Base-by-base conservation (phyloP, 2,113 vertebrate genomes). In the Saimiri boliviensis region DNA sequence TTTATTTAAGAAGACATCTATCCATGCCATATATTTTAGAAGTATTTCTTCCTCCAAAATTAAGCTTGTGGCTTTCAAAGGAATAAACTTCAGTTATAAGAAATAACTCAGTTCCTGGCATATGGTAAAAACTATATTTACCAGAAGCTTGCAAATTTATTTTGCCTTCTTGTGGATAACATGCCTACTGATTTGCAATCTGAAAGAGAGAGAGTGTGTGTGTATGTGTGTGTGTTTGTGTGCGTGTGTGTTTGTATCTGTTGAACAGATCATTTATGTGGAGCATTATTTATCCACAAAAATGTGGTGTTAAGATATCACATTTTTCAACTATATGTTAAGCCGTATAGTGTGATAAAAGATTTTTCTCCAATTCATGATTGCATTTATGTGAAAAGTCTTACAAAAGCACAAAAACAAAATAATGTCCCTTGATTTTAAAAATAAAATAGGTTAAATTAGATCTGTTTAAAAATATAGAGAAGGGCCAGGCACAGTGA, bases 1-100 rank as follows among this genome's bases (percentile, higher is more conserved):
- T 89, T 96, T 68, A 63, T 76, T 88, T 89, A 86, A 86, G 45
- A 94, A 89, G 45, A 82, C 32, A 77, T 23, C 76, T 68, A 92
- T 68, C 47, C 74, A 63, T 66, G 49, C 17, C n/a, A 74, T 76
- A n/a, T 52, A 58, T 80, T 91, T 91, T 56, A 30, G 21, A 88
- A 49, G 3, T 74, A 85, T 81, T 88, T 91, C 37, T 95, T 96
- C 32, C 12, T 23, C 45, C 81, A 92, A 90, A 92, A 17, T 70
- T 81, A 74, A 92, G 58, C 30, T 80, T 58, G 11, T 84, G 37
- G 32, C 10, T 82, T 88, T 84, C 71, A 83, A 83, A 93, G n/a
- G 27, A 83, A 86, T 76, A 52, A 73, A 74, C 45, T 81, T 66
- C 66, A 86, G 21, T 74, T 81, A 42, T 30, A 76, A 86, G 16